phyloP scores from a whole-genome alignment of 2,113 vertebrate genomes.

The Trachemys scripta region DNA sequence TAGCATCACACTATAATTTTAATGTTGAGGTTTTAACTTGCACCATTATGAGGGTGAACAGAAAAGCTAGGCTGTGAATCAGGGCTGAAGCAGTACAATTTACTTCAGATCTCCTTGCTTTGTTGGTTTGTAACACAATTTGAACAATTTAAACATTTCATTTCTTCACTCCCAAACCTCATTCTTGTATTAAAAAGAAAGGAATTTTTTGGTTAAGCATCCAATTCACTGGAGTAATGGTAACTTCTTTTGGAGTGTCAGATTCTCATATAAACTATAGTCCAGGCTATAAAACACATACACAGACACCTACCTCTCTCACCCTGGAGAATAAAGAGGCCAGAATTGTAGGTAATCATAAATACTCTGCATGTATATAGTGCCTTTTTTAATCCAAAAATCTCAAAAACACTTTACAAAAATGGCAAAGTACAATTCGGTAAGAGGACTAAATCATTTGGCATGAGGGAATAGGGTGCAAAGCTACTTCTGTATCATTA shows the following conservation, averaged over 20 bases:
- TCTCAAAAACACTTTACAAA: not conserved
- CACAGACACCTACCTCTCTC: not conserved
- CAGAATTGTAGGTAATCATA: not conserved
- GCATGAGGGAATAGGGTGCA: not conserved
- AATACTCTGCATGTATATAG: not conserved
- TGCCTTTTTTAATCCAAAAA: not conserved
- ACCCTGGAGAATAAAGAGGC: not conserved
- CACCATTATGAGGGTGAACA: not conserved
- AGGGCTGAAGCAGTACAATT: not conserved
- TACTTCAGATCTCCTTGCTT: not conserved
- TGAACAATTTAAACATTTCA: not conserved
- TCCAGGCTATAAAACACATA: not conserved
- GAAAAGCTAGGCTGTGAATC: not conserved
- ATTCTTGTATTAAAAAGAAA: not conserved
- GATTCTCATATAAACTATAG: not conserved
- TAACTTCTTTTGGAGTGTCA: not conserved
- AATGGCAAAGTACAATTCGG: not conserved
- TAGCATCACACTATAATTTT: not conserved
- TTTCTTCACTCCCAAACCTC: constrained; percentile 2
- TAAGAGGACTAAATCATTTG: not conserved
- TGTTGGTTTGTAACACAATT: not conserved
- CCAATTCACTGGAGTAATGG: not conserved
- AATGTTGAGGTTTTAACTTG: not conserved
- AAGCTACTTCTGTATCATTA: not conserved
- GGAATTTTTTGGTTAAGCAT: not conserved